phyloP scores from a whole-genome alignment of 2,888 invertebrate genomes.

The Cerceris ruficornis region DNA sequence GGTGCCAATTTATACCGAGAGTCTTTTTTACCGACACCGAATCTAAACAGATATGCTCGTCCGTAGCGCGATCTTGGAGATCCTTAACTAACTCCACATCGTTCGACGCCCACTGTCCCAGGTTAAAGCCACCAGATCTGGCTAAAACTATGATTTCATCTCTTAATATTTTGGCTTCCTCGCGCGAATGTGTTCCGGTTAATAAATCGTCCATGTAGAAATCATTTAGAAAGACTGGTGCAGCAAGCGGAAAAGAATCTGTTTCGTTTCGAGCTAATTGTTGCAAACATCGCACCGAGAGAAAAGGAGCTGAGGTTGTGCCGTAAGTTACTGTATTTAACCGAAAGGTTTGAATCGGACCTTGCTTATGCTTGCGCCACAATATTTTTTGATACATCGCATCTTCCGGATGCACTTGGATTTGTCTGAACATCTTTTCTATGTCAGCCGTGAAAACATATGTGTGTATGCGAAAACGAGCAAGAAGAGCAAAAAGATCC shows the following conservation, averaged over 20 bases:
- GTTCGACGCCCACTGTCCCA: slow-evolving; percentile 54
- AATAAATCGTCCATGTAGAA: slow-evolving; percentile 56
- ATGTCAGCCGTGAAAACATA: slow-evolving; percentile 68
- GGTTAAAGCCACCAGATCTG: slow-evolving; percentile 36
- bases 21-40: not conserved
- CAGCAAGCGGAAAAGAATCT: slow-evolving; percentile 23
- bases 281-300: slow-evolving; percentile 57
- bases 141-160: slow-evolving; percentile 37
- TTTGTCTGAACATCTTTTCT: slow-evolving; percentile 67
- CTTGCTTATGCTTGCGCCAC: slow-evolving; percentile 42
- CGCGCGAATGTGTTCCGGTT: slow-evolving; percentile 36
- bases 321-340: slow-evolving; percentile 51
- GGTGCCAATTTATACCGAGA: slow-evolving; percentile 1
- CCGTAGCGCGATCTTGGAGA: too few species aligned
- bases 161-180: slow-evolving; percentile 23
- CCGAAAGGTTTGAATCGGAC: slow-evolving; percentile 34
- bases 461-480: slow-evolving; percentile 13
- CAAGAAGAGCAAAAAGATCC: too few species aligned
- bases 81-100: not conserved
- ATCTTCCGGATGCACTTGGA: not conserved
- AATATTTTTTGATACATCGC: slow-evolving; percentile 7
- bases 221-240: slow-evolving; percentile 30
- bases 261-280: slow-evolving; percentile 62
- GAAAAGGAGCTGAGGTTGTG: slow-evolving; percentile 58
- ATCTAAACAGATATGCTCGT: too few species aligned